Conservation (phyloP, 2,113 vertebrate species). For the Sturnira hondurensis region DNA sequence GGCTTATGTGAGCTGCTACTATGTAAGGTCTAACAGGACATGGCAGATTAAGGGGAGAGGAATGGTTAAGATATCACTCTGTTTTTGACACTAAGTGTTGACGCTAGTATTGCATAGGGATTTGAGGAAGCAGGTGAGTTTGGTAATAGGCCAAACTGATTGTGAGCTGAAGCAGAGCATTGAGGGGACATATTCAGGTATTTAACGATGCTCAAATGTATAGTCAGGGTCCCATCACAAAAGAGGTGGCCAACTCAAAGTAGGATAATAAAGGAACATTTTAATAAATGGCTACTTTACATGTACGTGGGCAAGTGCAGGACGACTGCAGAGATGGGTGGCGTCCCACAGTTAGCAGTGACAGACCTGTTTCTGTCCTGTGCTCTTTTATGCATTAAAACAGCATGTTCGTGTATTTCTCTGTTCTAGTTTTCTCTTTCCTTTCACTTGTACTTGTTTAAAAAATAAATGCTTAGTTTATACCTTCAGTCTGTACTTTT, state of each 20-base stretch:
- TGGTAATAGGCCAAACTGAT: neutral
- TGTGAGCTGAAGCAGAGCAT: conserved; percentile 15
- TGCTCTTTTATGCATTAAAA: neutral
- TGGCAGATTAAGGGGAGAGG: neutral
- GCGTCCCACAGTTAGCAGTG: neutral
- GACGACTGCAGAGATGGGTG: no score
- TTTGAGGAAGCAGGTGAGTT: neutral
- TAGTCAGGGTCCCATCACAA: neutral
- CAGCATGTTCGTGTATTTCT: neutral
- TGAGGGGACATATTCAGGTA: neutral
- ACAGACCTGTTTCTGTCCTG: neutral
- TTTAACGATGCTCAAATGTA: neutral
- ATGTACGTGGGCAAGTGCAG: neutral
- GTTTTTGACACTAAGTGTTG: neutral
- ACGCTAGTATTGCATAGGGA: neutral
- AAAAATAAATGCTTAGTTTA: neutral
- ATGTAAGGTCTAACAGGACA: neutral
- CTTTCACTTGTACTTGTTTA: neutral
- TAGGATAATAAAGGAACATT: neutral
- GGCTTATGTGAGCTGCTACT: neutral
- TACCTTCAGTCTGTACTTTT: neutral
- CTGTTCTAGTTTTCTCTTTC: neutral
- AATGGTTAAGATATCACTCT: neutral
- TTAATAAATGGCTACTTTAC: neutral
- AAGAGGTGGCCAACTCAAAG: neutral